phyloP scores from a whole-genome alignment of 2,797 vertebrate species.

The Gymnopithys bicolor region DNA sequence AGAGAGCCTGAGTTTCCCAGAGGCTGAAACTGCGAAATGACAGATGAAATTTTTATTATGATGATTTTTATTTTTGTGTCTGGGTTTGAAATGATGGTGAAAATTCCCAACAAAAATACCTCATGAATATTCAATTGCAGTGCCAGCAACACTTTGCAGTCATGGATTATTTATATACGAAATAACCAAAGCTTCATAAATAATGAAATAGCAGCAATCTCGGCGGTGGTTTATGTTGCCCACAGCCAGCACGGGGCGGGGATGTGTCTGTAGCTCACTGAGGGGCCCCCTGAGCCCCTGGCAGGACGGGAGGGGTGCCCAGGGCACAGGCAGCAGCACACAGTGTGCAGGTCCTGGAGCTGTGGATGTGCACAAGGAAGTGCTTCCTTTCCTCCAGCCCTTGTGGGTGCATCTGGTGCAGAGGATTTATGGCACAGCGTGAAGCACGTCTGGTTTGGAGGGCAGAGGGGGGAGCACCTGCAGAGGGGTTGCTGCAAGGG shows the following conservation, averaged over 20 bases:
- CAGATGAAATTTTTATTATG: conserved; percentile 53
- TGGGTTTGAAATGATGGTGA: conserved; percentile 18
- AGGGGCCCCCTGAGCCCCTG: background rate
- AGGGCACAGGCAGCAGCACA: background rate
- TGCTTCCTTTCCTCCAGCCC: background rate
- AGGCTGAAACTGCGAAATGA: background rate
- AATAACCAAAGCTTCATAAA: conserved; percentile 80
- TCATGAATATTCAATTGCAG: conserved; percentile 78
- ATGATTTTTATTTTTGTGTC: conserved; percentile 48
- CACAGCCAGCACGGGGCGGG: background rate
- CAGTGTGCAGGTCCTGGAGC: background rate
- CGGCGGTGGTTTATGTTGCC: conserved; percentile 14
- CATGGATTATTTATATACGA: conserved; percentile 80
- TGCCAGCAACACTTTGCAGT: conserved; percentile 68
- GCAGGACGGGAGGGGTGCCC: background rate
- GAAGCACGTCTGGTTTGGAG: background rate
- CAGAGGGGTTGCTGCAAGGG: background rate
- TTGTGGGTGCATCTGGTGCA: background rate
- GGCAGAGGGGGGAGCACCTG: background rate
- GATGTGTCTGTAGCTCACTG: background rate
- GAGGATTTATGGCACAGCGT: background rate
- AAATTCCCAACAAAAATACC: conserved; percentile 47
- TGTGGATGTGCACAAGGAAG: background rate
- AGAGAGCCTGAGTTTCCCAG: background rate
- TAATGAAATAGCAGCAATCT: conserved; percentile 72